Evolutionary conservation across 2,113 vertebrate genomes (phyloP), one percentile per base, ranked within the genome.

Genomic region (Ceuthmochares aereus): DNA sequence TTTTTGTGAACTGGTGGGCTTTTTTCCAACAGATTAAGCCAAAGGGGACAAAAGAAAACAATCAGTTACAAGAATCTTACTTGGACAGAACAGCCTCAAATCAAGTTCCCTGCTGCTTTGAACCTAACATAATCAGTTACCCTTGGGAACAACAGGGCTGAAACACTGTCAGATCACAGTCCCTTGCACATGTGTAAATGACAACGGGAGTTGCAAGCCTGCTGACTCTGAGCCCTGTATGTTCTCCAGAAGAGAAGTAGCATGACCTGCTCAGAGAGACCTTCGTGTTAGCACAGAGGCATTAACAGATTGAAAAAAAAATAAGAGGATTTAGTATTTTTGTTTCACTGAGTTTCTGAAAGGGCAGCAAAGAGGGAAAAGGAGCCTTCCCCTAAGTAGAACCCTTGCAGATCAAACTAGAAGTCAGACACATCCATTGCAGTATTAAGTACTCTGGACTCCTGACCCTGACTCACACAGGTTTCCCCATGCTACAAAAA

Each of bases 31-130:
- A 84, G 30, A 79, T 82, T 82, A 83, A 93, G 68, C 67, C 75
- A 77, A 95, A 94, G 36, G 20, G 15, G 37, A 87, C 63, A 59
- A 96, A 90, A 84, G 40, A 87, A 87, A 80, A 58, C 26, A 34
- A 66, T 62, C 34, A 58, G 54, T 43, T 82, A 63, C 58, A 82
- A 16, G 73, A 87, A 16, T 49, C n/a, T 51, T 69, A 25, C 15
- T 47, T 92, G 42, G 51, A 93, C 29, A 88, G 88, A 96, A 85
- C 32, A 95, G 51, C 37, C 82, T 90, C 56, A 59, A 55, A 80
- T 55, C 21, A 80, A 89, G 75, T 67, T 91, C 79, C 82, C 63
- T 78, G 55, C 47, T 86, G 75, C 60, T 96, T 14, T 94, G 62
- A 79, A 72, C 37, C 21, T 88, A 75, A 59, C 73, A 64, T 67